These are phyloP conservation scores for Eueremaeus valkanovi DNA, from an alignment of 2,888 invertebrate species.

Conservation along the genomic window DNA sequence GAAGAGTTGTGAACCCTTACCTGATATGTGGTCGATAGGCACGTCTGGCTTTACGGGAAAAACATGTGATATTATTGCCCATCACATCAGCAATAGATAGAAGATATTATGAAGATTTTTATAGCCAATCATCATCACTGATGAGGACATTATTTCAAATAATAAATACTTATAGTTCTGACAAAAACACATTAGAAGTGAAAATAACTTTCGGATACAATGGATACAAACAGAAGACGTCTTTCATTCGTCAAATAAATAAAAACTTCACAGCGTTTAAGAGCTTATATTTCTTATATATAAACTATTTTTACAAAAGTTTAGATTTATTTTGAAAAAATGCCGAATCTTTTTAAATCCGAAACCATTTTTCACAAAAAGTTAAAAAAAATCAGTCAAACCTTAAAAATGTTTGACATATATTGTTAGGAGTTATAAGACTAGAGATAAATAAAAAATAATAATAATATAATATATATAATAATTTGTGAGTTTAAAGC, in stretches of 20 bases:
- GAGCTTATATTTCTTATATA: neutral
- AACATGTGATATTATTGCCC: constrained; percentile 13
- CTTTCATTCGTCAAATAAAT: neutral
- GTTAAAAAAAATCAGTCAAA: neutral
- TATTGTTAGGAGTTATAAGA: neutral
- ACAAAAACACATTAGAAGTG: no score
- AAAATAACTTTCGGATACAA: no score
- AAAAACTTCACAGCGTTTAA: neutral
- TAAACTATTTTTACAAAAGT: neutral
- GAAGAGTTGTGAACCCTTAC: neutral
- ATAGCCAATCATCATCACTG: neutral
- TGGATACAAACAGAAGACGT: no score
- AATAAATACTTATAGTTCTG: no score
- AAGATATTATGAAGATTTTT: neutral
- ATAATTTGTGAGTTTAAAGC: neutral
- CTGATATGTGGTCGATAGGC: neutral
- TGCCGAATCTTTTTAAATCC: neutral
- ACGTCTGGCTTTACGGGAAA: constrained; percentile 2
- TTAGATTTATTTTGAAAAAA: neutral
- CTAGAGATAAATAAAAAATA: neutral
- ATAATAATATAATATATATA: neutral
- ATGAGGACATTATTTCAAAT: neutral
- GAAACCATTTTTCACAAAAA: neutral
- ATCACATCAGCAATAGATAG: neutral
- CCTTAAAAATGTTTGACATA: neutral